phyloP scores from a whole-genome alignment of 2,797 vertebrate genomes.

The Aythya fuligula region DNA sequence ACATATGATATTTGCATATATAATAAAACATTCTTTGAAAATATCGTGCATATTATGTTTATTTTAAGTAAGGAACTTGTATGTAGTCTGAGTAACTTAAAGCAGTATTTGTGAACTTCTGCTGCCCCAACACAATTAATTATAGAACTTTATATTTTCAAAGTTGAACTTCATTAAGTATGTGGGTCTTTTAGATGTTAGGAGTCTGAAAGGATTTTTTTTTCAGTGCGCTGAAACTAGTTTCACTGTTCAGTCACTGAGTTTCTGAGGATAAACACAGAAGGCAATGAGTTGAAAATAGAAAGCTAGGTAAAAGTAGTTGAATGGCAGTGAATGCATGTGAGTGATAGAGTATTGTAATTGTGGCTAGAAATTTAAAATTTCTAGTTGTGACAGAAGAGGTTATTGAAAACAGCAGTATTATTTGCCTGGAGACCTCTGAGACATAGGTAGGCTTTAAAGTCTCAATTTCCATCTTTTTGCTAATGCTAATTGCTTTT shows the following conservation, averaged over 20 bases:
- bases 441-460: background rate
- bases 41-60: background rate
- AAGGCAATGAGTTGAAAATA: background rate
- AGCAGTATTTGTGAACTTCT: background rate
- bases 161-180: conserved; percentile 18
- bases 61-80: background rate
- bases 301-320: background rate
- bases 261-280: background rate
- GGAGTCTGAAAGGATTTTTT: background rate
- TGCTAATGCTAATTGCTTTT: background rate
- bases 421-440: background rate
- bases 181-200: conserved; percentile 10
- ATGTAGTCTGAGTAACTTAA: background rate
- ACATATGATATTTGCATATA: background rate
- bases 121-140: background rate
- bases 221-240: background rate
- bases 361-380: background rate
- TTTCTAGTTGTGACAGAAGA: background rate
- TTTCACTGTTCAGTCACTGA: background rate
- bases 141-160: conserved; percentile 1
- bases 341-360: background rate
- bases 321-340: background rate
- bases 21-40: background rate
- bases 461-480: background rate
- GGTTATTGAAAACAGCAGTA: background rate